Evolutionary conservation across 1,140 invertebrate species (phyloP).

Genomic region (Anastrepha obliqua): DNA sequence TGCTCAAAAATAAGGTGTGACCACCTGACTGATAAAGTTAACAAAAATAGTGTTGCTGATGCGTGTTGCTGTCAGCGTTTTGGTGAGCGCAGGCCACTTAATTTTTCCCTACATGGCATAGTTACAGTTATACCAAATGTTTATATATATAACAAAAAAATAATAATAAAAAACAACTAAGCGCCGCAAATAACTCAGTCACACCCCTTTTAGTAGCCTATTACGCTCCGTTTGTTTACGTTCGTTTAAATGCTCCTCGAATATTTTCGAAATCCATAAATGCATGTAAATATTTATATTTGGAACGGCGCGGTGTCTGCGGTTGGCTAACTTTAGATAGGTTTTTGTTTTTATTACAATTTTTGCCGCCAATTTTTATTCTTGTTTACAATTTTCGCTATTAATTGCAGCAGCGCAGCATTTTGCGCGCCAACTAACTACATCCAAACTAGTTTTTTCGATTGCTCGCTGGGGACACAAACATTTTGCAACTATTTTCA

Average conservation of each 20-base stretch:
- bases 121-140: not conserved
- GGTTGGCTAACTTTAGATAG: not conserved
- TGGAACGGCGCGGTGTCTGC: not conserved
- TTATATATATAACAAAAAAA: not conserved
- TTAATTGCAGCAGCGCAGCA: constrained; percentile 1
- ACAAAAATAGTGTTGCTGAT: not conserved
- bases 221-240: not conserved
- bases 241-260: not conserved
- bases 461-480: not conserved
- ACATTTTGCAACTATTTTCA: constrained; percentile 25
- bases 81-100: too few species aligned
- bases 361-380: constrained; percentile 36
- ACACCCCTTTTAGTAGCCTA: not conserved
- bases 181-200: not conserved
- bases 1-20: too few species aligned
- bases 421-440: not conserved
- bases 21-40: not conserved
- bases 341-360: not conserved
- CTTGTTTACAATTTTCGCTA: constrained; percentile 27
- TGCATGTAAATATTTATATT: constrained; percentile 42
- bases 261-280: not conserved
- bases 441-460: constrained; percentile 10
- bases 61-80: too few species aligned
- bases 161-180: not conserved
- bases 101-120: too few species aligned